Conservation (phyloP, 2,797 vertebrate genomes). For the Hemibagrus guttatus region DNA sequence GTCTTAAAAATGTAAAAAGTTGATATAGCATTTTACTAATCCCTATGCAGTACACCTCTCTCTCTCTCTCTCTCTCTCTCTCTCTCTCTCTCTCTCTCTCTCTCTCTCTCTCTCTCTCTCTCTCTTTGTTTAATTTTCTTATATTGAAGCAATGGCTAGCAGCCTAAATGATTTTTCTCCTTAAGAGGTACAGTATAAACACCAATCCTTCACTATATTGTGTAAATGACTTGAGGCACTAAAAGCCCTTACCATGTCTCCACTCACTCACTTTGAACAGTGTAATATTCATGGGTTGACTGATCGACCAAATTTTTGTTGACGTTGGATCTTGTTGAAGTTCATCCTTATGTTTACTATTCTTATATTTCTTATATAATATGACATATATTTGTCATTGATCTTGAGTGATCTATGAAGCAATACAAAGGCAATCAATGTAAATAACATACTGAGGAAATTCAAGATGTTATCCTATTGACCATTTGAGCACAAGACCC, state of each 20-base stretch:
- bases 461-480: background rate
- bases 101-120: background rate
- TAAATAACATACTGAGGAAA: no score
- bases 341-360: background rate
- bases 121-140: background rate
- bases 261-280: background rate
- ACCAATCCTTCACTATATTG: background rate
- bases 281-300: background rate
- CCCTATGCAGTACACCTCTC: no score
- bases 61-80: background rate
- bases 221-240: background rate
- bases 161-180: background rate
- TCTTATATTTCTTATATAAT: background rate
- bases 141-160: background rate
- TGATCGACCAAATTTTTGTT: background rate
- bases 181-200: background rate
- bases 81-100: background rate
- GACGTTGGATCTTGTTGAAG: background rate
- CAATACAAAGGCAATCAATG: background rate
- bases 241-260: background rate
- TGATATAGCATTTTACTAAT: background rate
- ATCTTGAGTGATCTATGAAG: background rate
- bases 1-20: background rate
- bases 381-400: background rate
- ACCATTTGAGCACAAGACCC: background rate